phyloP scores from a whole-genome alignment of 92 coral and sea anemone species.

The Zoanthus sociatus region DNA sequence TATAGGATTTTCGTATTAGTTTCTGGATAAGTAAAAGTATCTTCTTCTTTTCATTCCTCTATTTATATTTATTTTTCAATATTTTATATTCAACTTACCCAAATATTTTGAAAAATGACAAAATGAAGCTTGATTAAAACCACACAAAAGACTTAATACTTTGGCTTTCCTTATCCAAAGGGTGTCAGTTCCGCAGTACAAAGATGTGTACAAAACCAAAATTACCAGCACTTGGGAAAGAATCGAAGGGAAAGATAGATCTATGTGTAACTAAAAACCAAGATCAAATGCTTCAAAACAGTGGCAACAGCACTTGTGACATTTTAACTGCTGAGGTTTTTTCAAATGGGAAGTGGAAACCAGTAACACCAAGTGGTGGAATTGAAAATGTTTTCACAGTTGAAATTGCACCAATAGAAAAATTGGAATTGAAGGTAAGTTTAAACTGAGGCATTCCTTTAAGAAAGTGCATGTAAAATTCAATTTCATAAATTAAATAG shows the following conservation, averaged over 20 bases:
- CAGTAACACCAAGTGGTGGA: background rate
- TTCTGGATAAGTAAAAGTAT: too few species aligned
- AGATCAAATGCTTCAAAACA: background rate
- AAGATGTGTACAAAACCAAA: background rate
- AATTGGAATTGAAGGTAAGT: background rate
- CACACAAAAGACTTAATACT: too few species aligned
- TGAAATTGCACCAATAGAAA: background rate
- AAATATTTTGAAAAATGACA: too few species aligned
- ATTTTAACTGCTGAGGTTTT: background rate
- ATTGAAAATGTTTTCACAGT: constrained; percentile 4
- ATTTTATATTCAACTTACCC: too few species aligned
- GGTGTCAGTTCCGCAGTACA: constrained; percentile 21
- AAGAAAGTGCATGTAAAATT: too few species aligned
- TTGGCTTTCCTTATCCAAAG: background rate
- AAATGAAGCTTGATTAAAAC: too few species aligned
- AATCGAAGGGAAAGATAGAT: background rate
- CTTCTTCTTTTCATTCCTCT: too few species aligned
- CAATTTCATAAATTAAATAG: too few species aligned
- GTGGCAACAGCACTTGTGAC: background rate
- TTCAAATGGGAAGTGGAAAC: background rate
- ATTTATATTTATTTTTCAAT: too few species aligned
- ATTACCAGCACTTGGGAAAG: background rate
- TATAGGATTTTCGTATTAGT: too few species aligned
- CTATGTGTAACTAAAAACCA: background rate
- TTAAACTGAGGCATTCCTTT: too few species aligned